phyloP scores from a whole-genome alignment of 2,888 invertebrate genomes.

The Strigamia maritima region DNA sequence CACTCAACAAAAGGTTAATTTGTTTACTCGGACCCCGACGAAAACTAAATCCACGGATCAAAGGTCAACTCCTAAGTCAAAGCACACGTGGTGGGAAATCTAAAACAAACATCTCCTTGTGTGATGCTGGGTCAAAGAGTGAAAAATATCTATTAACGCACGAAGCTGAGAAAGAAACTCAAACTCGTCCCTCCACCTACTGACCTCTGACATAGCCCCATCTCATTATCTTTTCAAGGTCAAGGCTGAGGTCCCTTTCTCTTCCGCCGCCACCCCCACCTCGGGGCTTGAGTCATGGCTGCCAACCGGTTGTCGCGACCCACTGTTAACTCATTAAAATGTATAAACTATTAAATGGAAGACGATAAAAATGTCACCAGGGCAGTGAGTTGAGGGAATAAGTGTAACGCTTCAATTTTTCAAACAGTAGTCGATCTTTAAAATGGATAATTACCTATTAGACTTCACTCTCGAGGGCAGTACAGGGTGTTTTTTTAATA shows the following conservation, averaged over 20 bases:
- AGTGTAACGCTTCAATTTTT: background rate
- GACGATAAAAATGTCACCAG: slow-evolving; percentile 4
- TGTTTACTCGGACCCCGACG: background rate
- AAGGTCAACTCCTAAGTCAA: background rate
- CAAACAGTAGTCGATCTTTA: background rate
- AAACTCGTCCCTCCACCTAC: slow-evolving; percentile 5
- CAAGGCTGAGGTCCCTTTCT: slow-evolving; percentile 28
- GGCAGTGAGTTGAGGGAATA: background rate
- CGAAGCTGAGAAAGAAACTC: background rate
- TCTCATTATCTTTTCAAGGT: slow-evolving; percentile 28
- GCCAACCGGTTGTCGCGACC: slow-evolving; percentile 2
- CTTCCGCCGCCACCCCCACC: slow-evolving; percentile 31
- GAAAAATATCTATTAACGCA: background rate
- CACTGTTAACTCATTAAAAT: background rate
- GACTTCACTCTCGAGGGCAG: no score
- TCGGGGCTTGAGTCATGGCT: background rate
- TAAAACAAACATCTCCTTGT: slow-evolving; percentile 24
- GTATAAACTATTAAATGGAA: background rate
- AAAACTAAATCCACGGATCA: background rate
- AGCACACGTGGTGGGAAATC: background rate
- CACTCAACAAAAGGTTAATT: background rate
- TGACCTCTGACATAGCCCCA: slow-evolving; percentile 21
- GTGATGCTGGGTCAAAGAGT: slow-evolving; percentile 8
- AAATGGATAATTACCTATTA: background rate
- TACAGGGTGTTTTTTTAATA: background rate